Base-by-base conservation (phyloP, 1,140 invertebrate genomes). In the Hylyphantes graminicola region DNA sequence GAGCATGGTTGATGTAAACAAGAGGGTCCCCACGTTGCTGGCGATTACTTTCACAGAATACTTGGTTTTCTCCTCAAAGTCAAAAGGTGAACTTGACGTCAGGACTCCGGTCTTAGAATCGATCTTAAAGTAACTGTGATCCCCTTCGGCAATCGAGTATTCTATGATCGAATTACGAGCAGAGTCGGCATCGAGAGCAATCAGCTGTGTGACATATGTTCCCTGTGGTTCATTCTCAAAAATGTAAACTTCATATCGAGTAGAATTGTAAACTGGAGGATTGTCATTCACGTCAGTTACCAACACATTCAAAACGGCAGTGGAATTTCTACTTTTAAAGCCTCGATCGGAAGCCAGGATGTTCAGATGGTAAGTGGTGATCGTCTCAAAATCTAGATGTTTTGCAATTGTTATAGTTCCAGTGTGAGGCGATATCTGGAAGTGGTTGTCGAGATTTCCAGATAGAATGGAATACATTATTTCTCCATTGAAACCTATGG, bases 221-320 rank as follows among this genome's bases (percentile, higher is more conserved):
- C 94, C 94, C 5, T 94, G 91, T 0, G 95, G 94, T 90, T 96
- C 95, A 88, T 98, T 97, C 91, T 99, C 97, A 59, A 92, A 92
- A 0, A 98, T 93, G 86, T 94, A 93, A 0, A 95, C 96, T 51
- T 93, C 90, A 88, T 96, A 97, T 11, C 94, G 91, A 57, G 93
- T 92, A 0, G 92, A 93, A 89, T 95, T 94, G 88, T 97, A 98
- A 11, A 89, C 90, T 0, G 96, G 96, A 3, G 95, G 92, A 90
- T 97, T 97, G 88, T 98, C 96, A 88, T 98, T 97, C 50, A 97
- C 95, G 88, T 97, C 96, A 0, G 94, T 96, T 0, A 98, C 91
- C 72, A 94, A 94, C 8, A 98, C 93, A 0, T 94, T 96, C 0
- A 98, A 90, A 82, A 94, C 93, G 0, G 94, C 95, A 2, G 94